Evolutionary conservation across 2,113 vertebrate genomes (phyloP).

Genomic region (Sapajus apella): DNA sequence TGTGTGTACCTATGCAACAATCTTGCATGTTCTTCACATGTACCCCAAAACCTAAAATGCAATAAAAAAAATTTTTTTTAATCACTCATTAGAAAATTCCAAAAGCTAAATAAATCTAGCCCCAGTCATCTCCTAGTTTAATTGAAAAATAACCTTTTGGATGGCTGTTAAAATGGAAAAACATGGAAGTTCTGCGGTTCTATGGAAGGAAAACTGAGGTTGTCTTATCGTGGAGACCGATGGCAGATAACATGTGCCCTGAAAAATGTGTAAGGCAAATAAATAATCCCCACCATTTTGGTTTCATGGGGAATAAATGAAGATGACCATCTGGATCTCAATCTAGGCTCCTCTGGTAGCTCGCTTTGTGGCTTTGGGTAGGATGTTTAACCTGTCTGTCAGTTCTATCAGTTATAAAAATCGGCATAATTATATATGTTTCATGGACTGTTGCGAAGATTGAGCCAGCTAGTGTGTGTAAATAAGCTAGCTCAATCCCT

Average conservation of each 20-base stretch:
- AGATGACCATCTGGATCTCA: accelerated
- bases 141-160: neutral
- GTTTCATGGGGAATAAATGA: neutral
- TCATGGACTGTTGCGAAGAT: neutral
- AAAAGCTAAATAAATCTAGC: neutral
- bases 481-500: neutral
- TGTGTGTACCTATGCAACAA: too few species aligned
- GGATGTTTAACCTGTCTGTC: neutral
- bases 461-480: neutral
- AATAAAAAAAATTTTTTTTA: too few species aligned
- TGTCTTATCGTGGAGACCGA: accelerated
- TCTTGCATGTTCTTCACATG: too few species aligned
- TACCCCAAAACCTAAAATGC: too few species aligned
- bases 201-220: neutral
- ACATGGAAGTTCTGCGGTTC: neutral
- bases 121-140: neutral
- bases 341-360: neutral
- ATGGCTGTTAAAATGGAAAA: neutral
- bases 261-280: neutral
- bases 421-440: neutral
- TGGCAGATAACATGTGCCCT: neutral
- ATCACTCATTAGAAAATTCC: neutral
- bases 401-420: neutral
- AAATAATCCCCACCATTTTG: neutral
- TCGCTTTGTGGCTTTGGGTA: neutral